Conservation (phyloP, 2,113 vertebrate genomes). For the Python bivittatus region DNA sequence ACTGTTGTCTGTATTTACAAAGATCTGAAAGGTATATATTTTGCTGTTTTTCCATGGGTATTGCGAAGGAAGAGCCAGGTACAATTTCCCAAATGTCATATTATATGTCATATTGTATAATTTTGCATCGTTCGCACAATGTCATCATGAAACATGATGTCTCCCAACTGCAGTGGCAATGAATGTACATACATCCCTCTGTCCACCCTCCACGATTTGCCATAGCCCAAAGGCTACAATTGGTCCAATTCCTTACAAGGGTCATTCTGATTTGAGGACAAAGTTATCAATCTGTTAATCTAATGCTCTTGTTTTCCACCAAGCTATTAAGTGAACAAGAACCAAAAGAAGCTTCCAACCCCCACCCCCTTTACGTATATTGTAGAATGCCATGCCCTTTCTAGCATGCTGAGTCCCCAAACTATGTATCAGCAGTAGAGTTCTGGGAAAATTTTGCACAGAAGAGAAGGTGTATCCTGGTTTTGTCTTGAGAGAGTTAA, state of each 20-base stretch:
- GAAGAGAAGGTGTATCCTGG: too few species aligned
- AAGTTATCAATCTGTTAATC: not conserved
- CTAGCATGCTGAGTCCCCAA: too few species aligned
- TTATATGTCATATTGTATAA: too few species aligned
- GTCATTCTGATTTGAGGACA: not conserved
- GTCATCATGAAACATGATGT: not conserved
- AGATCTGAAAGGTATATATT: not conserved
- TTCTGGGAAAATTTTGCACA: too few species aligned
- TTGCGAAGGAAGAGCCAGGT: not conserved
- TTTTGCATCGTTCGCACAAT: not conserved
- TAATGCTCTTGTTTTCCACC: not conserved
- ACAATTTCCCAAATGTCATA: not conserved
- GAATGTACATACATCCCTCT: not conserved
- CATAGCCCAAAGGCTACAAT: not conserved
- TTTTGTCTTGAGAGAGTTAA: too few species aligned
- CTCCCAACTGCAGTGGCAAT: not conserved
- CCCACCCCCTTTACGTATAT: too few species aligned
- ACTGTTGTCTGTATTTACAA: rapidly evolving
- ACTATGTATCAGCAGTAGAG: too few species aligned
- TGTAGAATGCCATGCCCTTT: too few species aligned
- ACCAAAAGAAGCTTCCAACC: not conserved
- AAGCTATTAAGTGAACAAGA: not conserved
- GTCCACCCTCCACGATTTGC: not conserved
- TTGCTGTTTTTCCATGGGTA: not conserved
- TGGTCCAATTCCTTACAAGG: not conserved